A percentile compares a stretch with the other conserved stretches of the same genome.
Conservation (phyloP, 2,888 invertebrate genomes). For the Limenitis camilla region DNA sequence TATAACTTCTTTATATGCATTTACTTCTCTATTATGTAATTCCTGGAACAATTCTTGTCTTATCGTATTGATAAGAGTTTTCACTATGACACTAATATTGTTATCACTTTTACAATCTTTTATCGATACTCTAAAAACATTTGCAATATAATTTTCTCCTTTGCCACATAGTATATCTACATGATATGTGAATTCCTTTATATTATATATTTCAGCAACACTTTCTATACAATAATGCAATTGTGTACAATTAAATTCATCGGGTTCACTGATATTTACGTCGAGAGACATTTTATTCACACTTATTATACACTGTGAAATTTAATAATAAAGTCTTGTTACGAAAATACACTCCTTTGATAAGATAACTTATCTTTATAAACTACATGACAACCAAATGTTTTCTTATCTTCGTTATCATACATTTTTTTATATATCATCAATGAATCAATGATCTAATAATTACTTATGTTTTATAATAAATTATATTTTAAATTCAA, state of each 20-base stretch:
- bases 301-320: not conserved
- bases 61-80: conserved; percentile 54
- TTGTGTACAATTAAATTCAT: conserved; percentile 55
- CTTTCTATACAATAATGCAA: conserved; percentile 49
- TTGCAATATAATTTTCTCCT: conserved; percentile 53
- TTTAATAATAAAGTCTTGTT: conserved; percentile 6
- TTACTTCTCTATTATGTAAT: conserved; percentile 54
- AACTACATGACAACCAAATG: not conserved
- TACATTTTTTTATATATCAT: too few species aligned
- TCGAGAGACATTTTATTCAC: conserved; percentile 54
- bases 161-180: conserved; percentile 54
- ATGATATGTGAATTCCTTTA: conserved; percentile 51
- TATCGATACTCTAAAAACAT: conserved; percentile 54
- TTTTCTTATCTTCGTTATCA: not conserved
- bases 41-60: conserved; percentile 55
- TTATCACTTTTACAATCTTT: conserved; percentile 37
- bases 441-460: too few species aligned
- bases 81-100: conserved; percentile 47
- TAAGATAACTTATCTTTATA: conserved; percentile 12
- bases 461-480: too few species aligned
- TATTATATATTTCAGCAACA: conserved; percentile 39
- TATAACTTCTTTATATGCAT: conserved; percentile 44
- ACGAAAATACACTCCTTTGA: conserved; percentile 10
- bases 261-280: conserved; percentile 63
- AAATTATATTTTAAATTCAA: too few species aligned